Base-by-base conservation (phyloP, 2,888 invertebrate species). In the Creontiades dilutus region DNA sequence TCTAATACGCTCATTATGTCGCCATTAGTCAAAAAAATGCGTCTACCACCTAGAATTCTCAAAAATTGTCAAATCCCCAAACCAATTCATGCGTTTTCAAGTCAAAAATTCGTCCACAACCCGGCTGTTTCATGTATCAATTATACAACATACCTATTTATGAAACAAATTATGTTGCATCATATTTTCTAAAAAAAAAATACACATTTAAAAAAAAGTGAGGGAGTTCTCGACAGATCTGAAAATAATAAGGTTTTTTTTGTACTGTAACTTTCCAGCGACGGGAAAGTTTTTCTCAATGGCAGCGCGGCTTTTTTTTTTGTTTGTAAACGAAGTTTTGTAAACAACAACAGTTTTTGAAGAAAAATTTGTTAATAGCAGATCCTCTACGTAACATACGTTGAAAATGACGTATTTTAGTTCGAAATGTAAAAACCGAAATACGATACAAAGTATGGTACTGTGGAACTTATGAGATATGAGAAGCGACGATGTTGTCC, bases 161-260 rank as follows among this genome's bases (percentile, higher is more conserved):
- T 37, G 37, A 37, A 37, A 37, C 37, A 37, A 37, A 37, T 52
- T 16, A 52, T 52, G 52, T 52, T 52, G 52, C 52, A 52, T 52
- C 11, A 52, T 52, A 7, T 52, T 52, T n/a, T 48, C 13, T 48
- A 48, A n/a, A n/a, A n/a, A 37, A 37, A 37, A 37, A 52, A 52
- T 12, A 52, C 13, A 11, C n/a, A n/a, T n/a, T 52, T 19, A 61
- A 61, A 61, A 61, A 61, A 46, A 9, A 82, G 52, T 19, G 76
- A 27, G 86, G 57, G 55, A 76, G 76, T 47, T 75, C 48, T 75
- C 27, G 23, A 75, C 76, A 76, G 76, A 76, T 76, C 75, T 86
- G 86, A 76, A 19, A 68, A 68, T 0, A 61, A 19, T 12, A 68
- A 68, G 68, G 68, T 68, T 68, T 68, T 23, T 23, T 5, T 19